phyloP scores from a whole-genome alignment of 2,113 vertebrate species.

The Anolis carolinensis region DNA sequence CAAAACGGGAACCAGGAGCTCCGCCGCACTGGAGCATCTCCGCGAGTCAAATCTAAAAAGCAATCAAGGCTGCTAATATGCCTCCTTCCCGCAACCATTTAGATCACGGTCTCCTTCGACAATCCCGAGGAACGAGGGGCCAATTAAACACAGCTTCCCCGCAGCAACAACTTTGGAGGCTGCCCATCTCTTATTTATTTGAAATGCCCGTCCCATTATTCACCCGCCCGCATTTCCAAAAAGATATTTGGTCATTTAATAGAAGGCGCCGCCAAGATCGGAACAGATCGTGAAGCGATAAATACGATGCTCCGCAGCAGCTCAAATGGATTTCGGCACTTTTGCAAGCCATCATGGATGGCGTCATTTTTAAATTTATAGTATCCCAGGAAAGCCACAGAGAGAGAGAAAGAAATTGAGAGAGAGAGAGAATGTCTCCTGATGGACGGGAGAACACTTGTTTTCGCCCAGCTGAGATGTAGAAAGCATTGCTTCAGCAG shows the following conservation, averaged over 20 bases:
- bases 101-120: slow-evolving; percentile 73
- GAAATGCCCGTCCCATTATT: slow-evolving; percentile 45
- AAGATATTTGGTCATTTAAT: slow-evolving; percentile 43
- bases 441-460: slow-evolving; percentile 53
- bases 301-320: slow-evolving; percentile 63
- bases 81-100: slow-evolving; percentile 76
- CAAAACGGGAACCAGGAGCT: slow-evolving; percentile 73
- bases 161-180: slow-evolving; percentile 53
- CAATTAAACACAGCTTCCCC: slow-evolving; percentile 74
- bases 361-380: slow-evolving; percentile 70
- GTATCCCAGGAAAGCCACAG: slow-evolving; percentile 51
- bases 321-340: slow-evolving; percentile 57
- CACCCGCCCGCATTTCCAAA: slow-evolving; percentile 31
- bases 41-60: slow-evolving; percentile 80
- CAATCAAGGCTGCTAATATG: slow-evolving; percentile 79
- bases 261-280: slow-evolving; percentile 62
- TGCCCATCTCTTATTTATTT: slow-evolving; percentile 58
- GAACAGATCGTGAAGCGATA: slow-evolving; percentile 61
- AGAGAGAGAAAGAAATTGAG: slow-evolving; percentile 33
- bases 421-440: slow-evolving; percentile 43
- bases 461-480: slow-evolving; percentile 38
- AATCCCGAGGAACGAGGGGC: slow-evolving; percentile 77
- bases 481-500: slow-evolving; percentile 36
- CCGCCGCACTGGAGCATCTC: slow-evolving; percentile 72
- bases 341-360: slow-evolving; percentile 45